A percentile compares a stretch with the other conserved stretches of the same genome.
These are phyloP conservation scores for Hyperoplus immaculatus DNA, from an alignment of 2,797 vertebrate species.

Conservation along the genomic window DNA sequence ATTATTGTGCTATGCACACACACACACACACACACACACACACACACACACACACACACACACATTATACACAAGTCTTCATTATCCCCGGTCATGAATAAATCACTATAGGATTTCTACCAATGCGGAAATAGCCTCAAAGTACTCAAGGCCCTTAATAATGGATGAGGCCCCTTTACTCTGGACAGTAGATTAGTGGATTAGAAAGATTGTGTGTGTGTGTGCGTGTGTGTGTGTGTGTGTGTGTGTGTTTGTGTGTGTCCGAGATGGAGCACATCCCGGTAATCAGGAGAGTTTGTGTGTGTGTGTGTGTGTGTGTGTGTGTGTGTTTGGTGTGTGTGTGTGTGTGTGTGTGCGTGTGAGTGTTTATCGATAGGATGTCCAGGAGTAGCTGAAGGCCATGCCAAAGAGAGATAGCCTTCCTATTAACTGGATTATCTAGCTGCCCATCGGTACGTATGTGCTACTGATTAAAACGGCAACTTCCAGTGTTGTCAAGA, in stretches of 20 bases:
- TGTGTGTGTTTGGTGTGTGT: slow-evolving; percentile 5
- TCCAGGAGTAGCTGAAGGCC: slow-evolving; percentile 57
- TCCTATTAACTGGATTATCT: slow-evolving; percentile 72
- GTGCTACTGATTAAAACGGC: slow-evolving; percentile 45
- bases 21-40: too few relatives aligned
- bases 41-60: too few relatives aligned
- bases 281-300: neutral
- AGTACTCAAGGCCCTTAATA: slow-evolving; percentile 45
- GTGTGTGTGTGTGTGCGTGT: slow-evolving; percentile 4
- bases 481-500: slow-evolving; percentile 29
- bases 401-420: slow-evolving; percentile 58
- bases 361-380: slow-evolving; percentile 42
- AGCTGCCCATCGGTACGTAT: slow-evolving; percentile 51
- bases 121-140: slow-evolving; percentile 30
- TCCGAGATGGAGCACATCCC: neutral
- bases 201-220: slow-evolving; percentile 22
- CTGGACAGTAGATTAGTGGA: slow-evolving; percentile 50
- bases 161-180: slow-evolving; percentile 52
- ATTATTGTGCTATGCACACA: neutral
- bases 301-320: slow-evolving; percentile 23
- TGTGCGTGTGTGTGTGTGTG: slow-evolving; percentile 19
- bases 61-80: slow-evolving; percentile 34
- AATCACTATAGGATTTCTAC: slow-evolving; percentile 48
- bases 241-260: slow-evolving; percentile 10
- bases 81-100: slow-evolving; percentile 60